A percentile compares a stretch with the other conserved stretches of the same genome.
Evolutionary conservation across 1,140 invertebrate genomes (phyloP).

Genomic region (Linepithema humile): DNA sequence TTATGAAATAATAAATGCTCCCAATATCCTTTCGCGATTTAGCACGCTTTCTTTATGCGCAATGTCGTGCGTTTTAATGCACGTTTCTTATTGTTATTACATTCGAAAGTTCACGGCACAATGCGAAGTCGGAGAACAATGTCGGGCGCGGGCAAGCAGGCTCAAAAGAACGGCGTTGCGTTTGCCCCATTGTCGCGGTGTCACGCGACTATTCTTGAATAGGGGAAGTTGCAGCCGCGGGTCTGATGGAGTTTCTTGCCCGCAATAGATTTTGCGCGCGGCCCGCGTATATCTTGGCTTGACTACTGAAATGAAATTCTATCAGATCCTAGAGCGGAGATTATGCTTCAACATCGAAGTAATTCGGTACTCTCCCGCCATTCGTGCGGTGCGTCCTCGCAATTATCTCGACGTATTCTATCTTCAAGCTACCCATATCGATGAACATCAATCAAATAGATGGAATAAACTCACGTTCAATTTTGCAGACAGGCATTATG

Average conservation of each 20-base stretch:
- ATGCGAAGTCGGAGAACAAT: constrained; percentile 61
- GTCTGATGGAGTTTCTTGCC: constrained; percentile 48
- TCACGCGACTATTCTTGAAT: constrained; percentile 59
- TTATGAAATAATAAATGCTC: not conserved
- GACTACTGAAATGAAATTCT: constrained; percentile 52
- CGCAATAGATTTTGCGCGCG: constrained; percentile 50
- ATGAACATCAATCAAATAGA: not conserved
- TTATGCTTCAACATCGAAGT: constrained; percentile 33
- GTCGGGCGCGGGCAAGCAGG: constrained; percentile 21
- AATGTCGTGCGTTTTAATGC: constrained; percentile 42
- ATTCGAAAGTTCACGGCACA: constrained; percentile 57
- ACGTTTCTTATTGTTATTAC: constrained; percentile 62
- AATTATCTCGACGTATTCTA: not conserved
- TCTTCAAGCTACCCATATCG: not conserved
- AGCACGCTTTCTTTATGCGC: constrained; percentile 7
- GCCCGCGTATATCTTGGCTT: constrained; percentile 13
- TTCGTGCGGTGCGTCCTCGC: not conserved
- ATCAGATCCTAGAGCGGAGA: constrained; percentile 44
- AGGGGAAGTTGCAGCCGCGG: constrained; percentile 20
- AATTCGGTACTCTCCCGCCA: not conserved
- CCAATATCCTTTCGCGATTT: not conserved
- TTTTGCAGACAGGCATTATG: not conserved
- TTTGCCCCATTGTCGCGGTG: constrained; percentile 63
- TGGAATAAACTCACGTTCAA: not conserved
- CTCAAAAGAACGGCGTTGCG: constrained; percentile 57